Conservation (phyloP, 2,113 vertebrate genomes). For the Colossoma macropomum region DNA sequence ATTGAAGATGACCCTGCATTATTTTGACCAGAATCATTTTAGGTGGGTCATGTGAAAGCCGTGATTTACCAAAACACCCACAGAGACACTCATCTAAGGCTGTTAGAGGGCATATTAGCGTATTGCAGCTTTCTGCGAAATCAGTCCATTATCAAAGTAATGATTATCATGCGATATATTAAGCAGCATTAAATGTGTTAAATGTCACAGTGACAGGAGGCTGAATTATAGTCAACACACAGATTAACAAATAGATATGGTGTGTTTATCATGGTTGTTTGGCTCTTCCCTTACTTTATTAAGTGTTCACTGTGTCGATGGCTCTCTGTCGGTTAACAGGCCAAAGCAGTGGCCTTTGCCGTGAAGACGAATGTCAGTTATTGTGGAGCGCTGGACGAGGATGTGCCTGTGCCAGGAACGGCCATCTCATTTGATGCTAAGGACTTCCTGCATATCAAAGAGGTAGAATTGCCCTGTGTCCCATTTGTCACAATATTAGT, state of each 20-base stretch:
- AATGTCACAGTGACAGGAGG: no score
- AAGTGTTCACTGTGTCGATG: neutral
- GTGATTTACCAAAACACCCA: neutral
- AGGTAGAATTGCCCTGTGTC: slow-evolving; percentile 75
- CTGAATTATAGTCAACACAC: no score
- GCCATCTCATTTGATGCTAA: slow-evolving; percentile 98
- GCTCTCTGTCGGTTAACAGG: slow-evolving; percentile 67
- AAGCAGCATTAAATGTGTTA: no score
- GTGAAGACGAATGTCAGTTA: slow-evolving; percentile 98
- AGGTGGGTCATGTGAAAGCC: neutral
- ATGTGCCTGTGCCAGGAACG: slow-evolving; percentile 96
- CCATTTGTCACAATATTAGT: slow-evolving; percentile 7
- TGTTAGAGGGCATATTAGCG: neutral
- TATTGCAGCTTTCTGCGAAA: no score
- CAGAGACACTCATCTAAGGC: neutral
- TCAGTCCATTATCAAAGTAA: neutral
- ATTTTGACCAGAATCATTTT: neutral
- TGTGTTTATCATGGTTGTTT: neutral
- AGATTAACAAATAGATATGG: neutral
- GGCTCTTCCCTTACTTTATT: neutral
- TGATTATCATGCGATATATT: neutral
- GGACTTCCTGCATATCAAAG: slow-evolving; percentile 99
- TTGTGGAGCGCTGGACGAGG: slow-evolving; percentile 95
- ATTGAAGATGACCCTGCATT: neutral
- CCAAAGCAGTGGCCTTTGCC: slow-evolving; percentile 96